Evolutionary conservation across 92 coral and sea anemone species (phyloP).

Genomic region (Porites cylindrica): DNA sequence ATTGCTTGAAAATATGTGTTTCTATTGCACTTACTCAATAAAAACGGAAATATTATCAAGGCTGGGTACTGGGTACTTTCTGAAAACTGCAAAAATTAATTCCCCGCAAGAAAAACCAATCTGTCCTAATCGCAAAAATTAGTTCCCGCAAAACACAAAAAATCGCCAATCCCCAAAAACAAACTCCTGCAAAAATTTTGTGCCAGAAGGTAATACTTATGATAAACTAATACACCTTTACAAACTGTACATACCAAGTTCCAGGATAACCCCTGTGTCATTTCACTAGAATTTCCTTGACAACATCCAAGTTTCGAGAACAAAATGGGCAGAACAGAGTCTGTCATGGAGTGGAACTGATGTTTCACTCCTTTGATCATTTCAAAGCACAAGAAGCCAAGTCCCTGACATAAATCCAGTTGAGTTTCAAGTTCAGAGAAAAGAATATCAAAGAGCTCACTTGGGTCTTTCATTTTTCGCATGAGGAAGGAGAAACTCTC

Average conservation of each 20-base stretch:
- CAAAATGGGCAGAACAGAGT: constrained; percentile 72
- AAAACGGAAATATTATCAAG: no score
- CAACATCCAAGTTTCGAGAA: constrained; percentile 76
- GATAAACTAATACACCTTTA: background rate
- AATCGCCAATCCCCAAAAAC: no score
- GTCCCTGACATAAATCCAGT: constrained; percentile 81
- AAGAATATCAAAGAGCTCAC: constrained; percentile 65
- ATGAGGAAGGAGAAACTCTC: constrained; percentile 96
- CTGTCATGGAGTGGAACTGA: constrained; percentile 93
- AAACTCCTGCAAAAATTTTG: no score
- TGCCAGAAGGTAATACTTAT: no score
- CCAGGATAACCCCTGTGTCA: constrained; percentile 50
- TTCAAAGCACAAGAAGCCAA: constrained; percentile 88
- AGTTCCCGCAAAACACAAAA: no score
- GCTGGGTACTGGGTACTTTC: no score
- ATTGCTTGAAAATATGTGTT: no score
- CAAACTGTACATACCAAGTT: constrained; percentile 62
- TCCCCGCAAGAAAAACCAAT: no score
- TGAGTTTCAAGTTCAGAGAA: constrained; percentile 55
- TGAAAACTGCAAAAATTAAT: no score
- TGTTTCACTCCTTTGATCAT: constrained; percentile 86
- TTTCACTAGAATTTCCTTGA: constrained; percentile 18
- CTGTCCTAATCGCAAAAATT: no score
- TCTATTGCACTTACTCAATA: no score
- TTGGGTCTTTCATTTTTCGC: constrained; percentile 83